A percentile compares a stretch with the other conserved stretches of the same genome.
phyloP scores from a whole-genome alignment of 1,140 invertebrate genomes.

The Aphidius ervi region DNA sequence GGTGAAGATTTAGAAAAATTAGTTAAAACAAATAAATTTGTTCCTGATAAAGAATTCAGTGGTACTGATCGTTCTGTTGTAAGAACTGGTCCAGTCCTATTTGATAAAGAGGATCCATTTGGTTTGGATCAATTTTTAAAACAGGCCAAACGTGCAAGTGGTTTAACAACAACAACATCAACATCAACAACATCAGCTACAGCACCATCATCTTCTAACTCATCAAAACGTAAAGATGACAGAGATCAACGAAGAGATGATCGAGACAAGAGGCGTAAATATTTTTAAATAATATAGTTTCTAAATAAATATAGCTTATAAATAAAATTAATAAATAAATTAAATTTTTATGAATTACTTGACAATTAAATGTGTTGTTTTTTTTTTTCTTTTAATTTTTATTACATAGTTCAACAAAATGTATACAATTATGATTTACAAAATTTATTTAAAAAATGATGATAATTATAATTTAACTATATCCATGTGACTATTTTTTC shows the following conservation, averaged over 20 bases:
- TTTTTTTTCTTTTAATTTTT: no score
- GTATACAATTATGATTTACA: no score
- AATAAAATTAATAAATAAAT: no score
- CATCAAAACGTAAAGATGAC: constrained; percentile 46
- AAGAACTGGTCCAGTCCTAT: constrained; percentile 93
- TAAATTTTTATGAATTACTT: no score
- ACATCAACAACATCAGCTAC: constrained; percentile 30
- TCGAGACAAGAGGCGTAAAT: constrained; percentile 45
- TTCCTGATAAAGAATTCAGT: constrained; percentile 94
- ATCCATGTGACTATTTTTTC: no score
- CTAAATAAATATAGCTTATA: no score
- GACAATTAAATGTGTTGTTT: no score
- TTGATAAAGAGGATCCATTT: constrained; percentile 95
- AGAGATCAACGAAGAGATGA: constrained; percentile 31
- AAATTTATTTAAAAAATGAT: no score
- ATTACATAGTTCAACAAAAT: no score
- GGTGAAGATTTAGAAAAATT: constrained; percentile 81
- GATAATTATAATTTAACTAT: no score
- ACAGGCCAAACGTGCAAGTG: constrained; percentile 86
- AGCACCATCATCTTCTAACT: neutral
- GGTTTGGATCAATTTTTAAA: constrained; percentile 97
- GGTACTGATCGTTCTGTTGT: constrained; percentile 73
- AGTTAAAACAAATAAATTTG: constrained; percentile 88
- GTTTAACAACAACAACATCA: constrained; percentile 14
- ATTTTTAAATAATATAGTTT: constrained; percentile 22